phyloP scores from a whole-genome alignment of 2,113 vertebrate species.

The Trinectes maculatus region DNA sequence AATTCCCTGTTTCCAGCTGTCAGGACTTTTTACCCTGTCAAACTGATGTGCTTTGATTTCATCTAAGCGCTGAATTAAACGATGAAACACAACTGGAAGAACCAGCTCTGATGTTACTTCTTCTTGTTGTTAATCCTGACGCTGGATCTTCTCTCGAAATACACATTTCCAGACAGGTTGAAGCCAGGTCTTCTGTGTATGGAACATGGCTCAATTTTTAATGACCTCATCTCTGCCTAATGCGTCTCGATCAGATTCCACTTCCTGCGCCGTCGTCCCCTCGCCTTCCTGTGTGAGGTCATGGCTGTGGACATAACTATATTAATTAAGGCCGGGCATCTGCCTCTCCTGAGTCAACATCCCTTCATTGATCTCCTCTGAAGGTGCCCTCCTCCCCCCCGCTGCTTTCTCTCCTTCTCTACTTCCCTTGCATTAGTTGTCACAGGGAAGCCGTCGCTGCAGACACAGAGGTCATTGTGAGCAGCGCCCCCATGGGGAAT shows the following conservation, averaged over 20 bases:
- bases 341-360: constrained; percentile 83
- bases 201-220: constrained; percentile 43
- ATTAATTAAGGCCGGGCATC: constrained; percentile 82
- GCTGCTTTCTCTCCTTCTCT: constrained; percentile 44
- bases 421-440: constrained; percentile 48
- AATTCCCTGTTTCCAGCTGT: too few relatives aligned
- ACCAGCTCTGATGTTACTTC: too few relatives aligned
- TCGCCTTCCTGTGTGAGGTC: constrained; percentile 78
- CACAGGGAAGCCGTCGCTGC: constrained; percentile 48
- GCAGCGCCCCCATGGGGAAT: constrained; percentile 43
- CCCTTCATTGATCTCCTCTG: constrained; percentile 64
- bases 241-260: constrained; percentile 74
- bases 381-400: constrained; percentile 60
- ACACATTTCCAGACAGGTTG: too few relatives aligned
- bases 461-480: constrained; percentile 61
- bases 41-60: too few relatives aligned
- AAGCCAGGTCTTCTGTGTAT: constrained; percentile 11
- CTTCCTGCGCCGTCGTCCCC: constrained; percentile 77
- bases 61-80: too few relatives aligned
- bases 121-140: too few relatives aligned
- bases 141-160: too few relatives aligned
- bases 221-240: constrained; percentile 73
- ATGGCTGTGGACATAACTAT: constrained; percentile 72
- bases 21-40: too few relatives aligned
- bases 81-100: too few relatives aligned